Evolutionary conservation across 35 echinoderm and acorn worm species (phyloP), one percentile per base, ranked within the genome.

Genomic region (Eucidaris tribuloides): DNA sequence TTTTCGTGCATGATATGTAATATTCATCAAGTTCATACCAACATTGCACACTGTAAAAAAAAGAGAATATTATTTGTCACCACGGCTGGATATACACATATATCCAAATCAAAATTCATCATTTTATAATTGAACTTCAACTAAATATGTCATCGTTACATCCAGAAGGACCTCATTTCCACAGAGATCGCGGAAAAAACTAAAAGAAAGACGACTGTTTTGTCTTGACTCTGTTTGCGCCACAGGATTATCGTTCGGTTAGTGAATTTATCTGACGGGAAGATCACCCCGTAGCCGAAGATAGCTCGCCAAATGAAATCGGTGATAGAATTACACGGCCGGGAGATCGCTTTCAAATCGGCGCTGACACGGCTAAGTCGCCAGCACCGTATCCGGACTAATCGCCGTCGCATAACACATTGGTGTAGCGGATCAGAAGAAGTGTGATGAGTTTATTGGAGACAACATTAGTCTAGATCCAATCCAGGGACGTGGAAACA

Each of bases 251-350:
- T 64, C 61, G 4, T 17, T 64, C 22, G 17, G 61, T 64, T 64
- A 64, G 61, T 64, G 61, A 25, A 29, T 64, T 64, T 64, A 64
- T 11, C 61, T 34, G 61, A 64, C 13, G 61, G 37, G 37, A 64
- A 64, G 30, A 27, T n/a, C 61, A 34, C 61, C 61, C 28, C 61
- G 30, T 64, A 32, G 11, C 22, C 1, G 61, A 28, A 34, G 30
- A 32, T 27, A 64, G 30, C 61, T 64, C 61, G 28, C 25, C 61
- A 64, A 64, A 64, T 64, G 61, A 34, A 64, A 64, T 64, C 61
- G 61, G 61, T 64, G 30, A 64, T 64, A 32, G 61, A 64, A 64
- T 64, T 64, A 64, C 61, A 64, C 61, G 61, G 61, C 61, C 30
- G 61, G 61, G 61, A 64, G 61, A 64, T 64, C 37, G 61, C 61